A percentile compares a stretch with the other conserved stretches of the same genome.
Evolutionary conservation across 2,888 invertebrate genomes (phyloP).

Genomic region (Mantis religiosa): DNA sequence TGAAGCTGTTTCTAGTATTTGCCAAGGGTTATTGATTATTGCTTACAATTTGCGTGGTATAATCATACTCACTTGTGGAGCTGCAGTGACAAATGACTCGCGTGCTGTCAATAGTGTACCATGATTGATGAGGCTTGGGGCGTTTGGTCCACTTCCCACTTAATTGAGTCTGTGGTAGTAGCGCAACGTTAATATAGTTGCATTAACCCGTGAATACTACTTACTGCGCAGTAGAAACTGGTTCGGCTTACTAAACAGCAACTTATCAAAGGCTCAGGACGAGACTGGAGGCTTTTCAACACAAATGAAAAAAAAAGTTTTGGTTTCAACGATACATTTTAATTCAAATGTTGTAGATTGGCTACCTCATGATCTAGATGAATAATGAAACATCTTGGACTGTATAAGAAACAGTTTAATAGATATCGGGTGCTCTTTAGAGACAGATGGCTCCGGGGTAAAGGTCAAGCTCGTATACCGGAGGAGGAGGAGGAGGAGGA

Average conservation of each 20-base stretch:
- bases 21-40: neutral
- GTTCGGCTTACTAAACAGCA: neutral
- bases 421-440: no score
- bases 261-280: neutral
- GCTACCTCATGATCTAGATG: no score
- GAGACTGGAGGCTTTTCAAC: no score
- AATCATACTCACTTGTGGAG: neutral
- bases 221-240: neutral
- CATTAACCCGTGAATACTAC: neutral
- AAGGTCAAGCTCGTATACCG: no score
- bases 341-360: no score
- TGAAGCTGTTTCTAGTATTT: neutral
- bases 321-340: no score
- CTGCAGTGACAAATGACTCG: neutral
- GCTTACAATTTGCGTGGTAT: neutral
- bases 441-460: no score
- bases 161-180: neutral
- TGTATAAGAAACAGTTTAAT: no score
- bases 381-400: no score
- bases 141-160: neutral
- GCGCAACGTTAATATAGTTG: neutral
- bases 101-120: neutral
- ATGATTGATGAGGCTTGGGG: neutral
- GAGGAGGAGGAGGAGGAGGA: no score
- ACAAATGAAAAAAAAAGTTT: no score